Base-by-base conservation (phyloP, 2,797 vertebrate genomes). In the Pangasius djambal region DNA sequence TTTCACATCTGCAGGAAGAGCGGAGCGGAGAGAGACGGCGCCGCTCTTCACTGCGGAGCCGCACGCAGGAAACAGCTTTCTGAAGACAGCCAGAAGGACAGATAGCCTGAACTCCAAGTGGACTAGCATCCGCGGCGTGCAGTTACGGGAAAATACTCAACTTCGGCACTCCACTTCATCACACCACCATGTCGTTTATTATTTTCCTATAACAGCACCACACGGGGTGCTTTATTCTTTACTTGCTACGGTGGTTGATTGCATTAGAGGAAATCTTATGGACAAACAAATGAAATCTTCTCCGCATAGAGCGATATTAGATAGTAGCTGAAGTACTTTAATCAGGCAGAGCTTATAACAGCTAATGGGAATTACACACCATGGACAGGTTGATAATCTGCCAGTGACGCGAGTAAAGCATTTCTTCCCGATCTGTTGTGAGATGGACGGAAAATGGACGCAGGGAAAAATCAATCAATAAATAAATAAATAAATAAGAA, bases 1-100 rank as follows among this genome's bases (percentile, higher is more conserved):
- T 89, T 89, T 65, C 16, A 78, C 89, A 90, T 90, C 88, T 89
- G 85, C 31, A 52, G 57, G 55, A 55, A 7, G 50, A 59, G 55
- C 1, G 9, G 34, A 37, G 34, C 22, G 20, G 4, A 82, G 78
- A 82, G 78, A 37, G 20, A 12, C 16, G n/a, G 6, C 2, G 2
- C n/a, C 5, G 77, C 50, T 18, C 48, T 4, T 31, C 75, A 55
- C 28, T 9, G 75, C 1, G 0, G 4, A 18, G 31, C 44, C 31
- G 16, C 8, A 4, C 6, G 50, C 75, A 48, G 25, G 72, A 28
- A 34, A 37, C 31, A 40, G 40, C 6, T 28, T n/a, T n/a, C 28
- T 44, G 37, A 28, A 50, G 70, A 48, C 44, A 4, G 37, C 2
- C 72, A 6, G 22, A 16, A 7, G 69, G 50, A 50, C 22, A 4